Conservation (phyloP, 1,140 invertebrate species). For the Leucophenga varia region DNA sequence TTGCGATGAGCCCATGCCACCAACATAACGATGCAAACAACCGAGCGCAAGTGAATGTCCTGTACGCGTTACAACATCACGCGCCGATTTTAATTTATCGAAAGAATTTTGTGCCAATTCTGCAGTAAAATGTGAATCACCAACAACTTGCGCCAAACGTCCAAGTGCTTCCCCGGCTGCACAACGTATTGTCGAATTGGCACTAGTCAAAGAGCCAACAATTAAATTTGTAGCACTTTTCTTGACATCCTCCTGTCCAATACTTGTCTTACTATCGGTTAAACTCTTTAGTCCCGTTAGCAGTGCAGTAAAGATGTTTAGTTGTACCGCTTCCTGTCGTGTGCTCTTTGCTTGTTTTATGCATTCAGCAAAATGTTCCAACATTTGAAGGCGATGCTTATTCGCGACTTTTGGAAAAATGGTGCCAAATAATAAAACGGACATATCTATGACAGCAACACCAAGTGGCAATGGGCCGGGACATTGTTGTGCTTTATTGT, state of each 20-base stretch:
- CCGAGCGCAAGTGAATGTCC: conserved; percentile 92
- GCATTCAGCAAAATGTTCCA: conserved; percentile 95
- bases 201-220: conserved; percentile 76
- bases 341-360: conserved; percentile 89
- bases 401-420: conserved; percentile 92
- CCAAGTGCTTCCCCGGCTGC: conserved; percentile 86
- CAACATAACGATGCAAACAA: conserved; percentile 86
- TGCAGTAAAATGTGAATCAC: conserved; percentile 83
- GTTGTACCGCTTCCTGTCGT: conserved; percentile 92
- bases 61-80: conserved; percentile 85
- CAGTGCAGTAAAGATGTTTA: conserved; percentile 95
- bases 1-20: conserved; percentile 88
- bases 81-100: conserved; percentile 81
- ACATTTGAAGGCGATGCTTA: conserved; percentile 94
- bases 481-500: conserved; percentile 47
- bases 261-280: conserved; percentile 80
- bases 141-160: conserved; percentile 83
- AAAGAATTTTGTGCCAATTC: conserved; percentile 90
- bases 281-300: conserved; percentile 86
- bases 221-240: conserved; percentile 82
- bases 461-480: conserved; percentile 87
- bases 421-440: conserved; percentile 88
- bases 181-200: conserved; percentile 84
- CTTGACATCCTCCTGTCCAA: conserved; percentile 88
- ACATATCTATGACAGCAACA: conserved; percentile 95